A percentile compares a stretch with the other conserved stretches of the same genome.
Evolutionary conservation across 2,797 vertebrate species (phyloP).

Genomic region (Paramormyrops hopkinsi): DNA sequence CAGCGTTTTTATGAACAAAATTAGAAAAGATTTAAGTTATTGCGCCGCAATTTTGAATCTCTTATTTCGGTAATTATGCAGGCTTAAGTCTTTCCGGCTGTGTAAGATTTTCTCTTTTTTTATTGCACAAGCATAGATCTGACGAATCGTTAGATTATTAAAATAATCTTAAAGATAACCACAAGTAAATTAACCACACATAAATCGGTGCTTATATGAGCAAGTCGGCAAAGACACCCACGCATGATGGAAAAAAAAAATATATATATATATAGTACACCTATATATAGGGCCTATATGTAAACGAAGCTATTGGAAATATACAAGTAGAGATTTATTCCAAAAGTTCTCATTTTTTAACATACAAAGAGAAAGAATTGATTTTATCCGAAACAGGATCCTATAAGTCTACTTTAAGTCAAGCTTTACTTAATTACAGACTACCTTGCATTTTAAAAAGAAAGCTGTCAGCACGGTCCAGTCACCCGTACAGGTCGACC

Average conservation of each 20-base stretch:
- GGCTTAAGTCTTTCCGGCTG: background rate
- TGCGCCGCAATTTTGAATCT: background rate
- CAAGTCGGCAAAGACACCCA: no score
- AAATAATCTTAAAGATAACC: no score
- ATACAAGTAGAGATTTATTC: background rate
- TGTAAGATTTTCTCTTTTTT: background rate
- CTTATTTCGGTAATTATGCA: background rate
- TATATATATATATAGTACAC: no score
- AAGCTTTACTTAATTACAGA: background rate
- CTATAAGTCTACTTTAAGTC: background rate
- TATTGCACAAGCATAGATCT: background rate
- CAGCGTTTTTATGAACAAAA: background rate
- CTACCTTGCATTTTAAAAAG: background rate
- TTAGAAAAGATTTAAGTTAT: background rate
- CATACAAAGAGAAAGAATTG: background rate
- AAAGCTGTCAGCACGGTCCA: background rate
- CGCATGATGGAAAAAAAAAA: no score
- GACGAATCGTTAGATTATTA: background rate
- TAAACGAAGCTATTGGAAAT: background rate
- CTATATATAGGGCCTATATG: background rate
- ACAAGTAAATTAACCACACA: no score
- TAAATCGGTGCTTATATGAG: no score
- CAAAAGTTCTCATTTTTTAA: background rate
- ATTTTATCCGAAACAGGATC: background rate
- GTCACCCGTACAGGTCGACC: background rate